Base-by-base conservation (phyloP, 2,888 invertebrate species). In the Patella ulyssiponensis region DNA sequence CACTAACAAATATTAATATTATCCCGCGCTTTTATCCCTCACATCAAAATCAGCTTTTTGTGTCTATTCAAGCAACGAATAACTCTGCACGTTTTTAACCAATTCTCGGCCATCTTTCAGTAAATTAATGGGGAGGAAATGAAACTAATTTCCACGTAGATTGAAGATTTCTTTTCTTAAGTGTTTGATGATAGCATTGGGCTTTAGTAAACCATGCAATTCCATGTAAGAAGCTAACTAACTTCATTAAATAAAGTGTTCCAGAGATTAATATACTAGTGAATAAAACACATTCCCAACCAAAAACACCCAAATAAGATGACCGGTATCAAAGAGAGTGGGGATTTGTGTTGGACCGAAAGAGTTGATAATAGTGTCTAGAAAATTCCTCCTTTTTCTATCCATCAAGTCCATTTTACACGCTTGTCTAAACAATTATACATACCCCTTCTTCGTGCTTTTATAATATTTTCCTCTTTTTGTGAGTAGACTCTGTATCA, bases 231-330 rank as follows among this genome's bases (percentile, higher is more conserved):
- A 64, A 23, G 64, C 23, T 64, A 64, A 64, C 64, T 23, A 64
- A 64, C 20, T 64, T 64, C 64, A 64, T 64, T 64, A 64, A 23
- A 64, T 64, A 64, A 64, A 64, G 64, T 64, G 64, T 64, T 64
- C 12, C 20, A 64, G 20, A 23, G 64, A 64, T 64, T 64, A 64
- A 64, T 64, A 64, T 23, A 23, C 64, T 64, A 23, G 23, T 23
- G 23, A 64, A 20, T 23, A 64, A 64, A 64, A 64, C 64, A 12
- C 64, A 64, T 64, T 64, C 14, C 64, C 23, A 23, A 64, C 64
- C 64, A 20, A 23, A 64, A 20, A 23, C 64, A 23, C 64, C 20
- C 64, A 11, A 64, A 64, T 64, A 64, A 20, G 64, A 23, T 64
- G 20, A 23, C 23, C 20, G 20, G 64, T 23, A 64, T 64, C 64